Percentiles rank a stretch among this genome's conserved stretches.
phyloP scores from a whole-genome alignment of 2,888 invertebrate genomes.

The Marasmarcha lunaedactyla region DNA sequence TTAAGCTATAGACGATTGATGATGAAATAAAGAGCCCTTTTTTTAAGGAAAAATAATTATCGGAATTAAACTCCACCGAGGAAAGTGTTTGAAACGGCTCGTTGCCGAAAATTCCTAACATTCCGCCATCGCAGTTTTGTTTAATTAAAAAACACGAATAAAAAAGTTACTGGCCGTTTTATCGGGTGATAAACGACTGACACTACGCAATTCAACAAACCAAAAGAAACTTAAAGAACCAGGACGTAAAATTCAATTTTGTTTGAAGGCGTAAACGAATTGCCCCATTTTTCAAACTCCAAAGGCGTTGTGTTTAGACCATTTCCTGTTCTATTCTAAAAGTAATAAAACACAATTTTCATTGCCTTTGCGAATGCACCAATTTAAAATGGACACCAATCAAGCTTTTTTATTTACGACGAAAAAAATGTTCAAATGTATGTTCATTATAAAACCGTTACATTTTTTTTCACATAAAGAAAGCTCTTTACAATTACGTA shows the following conservation, averaged over 20 bases:
- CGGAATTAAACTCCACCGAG: too few relatives aligned
- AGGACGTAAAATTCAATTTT: slow-evolving; percentile 16
- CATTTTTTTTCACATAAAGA: too few relatives aligned
- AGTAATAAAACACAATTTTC: slow-evolving; percentile 51
- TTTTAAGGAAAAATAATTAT: too few relatives aligned
- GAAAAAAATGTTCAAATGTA: neutral
- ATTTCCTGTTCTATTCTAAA: slow-evolving; percentile 58
- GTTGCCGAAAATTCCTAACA: slow-evolving; percentile 42
- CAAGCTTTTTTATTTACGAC: neutral
- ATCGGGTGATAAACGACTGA: slow-evolving; percentile 55
- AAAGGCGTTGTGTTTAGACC: slow-evolving; percentile 44
- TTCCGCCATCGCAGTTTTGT: slow-evolving; percentile 37
- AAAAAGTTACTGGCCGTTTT: slow-evolving; percentile 56
- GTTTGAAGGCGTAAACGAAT: slow-evolving; percentile 10
- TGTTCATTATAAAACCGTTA: too few relatives aligned
- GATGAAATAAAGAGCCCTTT: too few relatives aligned
- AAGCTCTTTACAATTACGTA: neutral
- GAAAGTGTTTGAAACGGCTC: slow-evolving; percentile 13
- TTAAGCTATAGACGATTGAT: too few relatives aligned
- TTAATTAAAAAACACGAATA: slow-evolving; percentile 66
- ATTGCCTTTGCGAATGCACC: slow-evolving; percentile 30
- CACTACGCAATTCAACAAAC: slow-evolving; percentile 19
- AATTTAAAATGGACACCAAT: slow-evolving; percentile 8
- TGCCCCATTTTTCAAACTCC: slow-evolving; percentile 26
- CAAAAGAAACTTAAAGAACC: slow-evolving; percentile 25